Conservation (phyloP, 2,888 invertebrate species). For the Platycheirus albimanus region DNA sequence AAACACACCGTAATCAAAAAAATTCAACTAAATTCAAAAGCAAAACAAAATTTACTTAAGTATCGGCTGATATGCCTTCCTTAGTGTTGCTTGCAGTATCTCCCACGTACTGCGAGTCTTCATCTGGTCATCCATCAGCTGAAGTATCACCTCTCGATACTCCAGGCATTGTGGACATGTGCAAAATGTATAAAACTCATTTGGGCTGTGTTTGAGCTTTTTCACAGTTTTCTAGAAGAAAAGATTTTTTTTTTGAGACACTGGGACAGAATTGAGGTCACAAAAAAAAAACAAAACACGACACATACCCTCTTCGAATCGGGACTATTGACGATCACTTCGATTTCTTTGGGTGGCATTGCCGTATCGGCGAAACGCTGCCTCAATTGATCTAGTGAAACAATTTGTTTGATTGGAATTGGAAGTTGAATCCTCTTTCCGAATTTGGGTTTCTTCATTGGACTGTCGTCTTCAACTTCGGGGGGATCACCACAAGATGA, state of each 20-base stretch:
- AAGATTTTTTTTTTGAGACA: neutral
- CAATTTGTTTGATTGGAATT: conserved; percentile 79
- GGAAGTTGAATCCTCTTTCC: conserved; percentile 77
- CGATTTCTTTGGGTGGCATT: conserved; percentile 77
- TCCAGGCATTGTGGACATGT: conserved; percentile 81
- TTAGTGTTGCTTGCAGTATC: conserved; percentile 80
- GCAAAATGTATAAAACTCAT: conserved; percentile 82
- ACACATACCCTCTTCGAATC: conserved; percentile 76
- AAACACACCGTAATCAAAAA: neutral
- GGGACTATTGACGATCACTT: conserved; percentile 79
- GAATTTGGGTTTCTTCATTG: conserved; percentile 47
- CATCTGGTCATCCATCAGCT: conserved; percentile 81
- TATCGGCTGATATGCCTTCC: conserved; percentile 81
- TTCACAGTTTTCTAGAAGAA: conserved; percentile 55
- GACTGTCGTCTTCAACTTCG: conserved; percentile 40
- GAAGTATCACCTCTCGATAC: conserved; percentile 81
- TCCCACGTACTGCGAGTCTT: conserved; percentile 81
- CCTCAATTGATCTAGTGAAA: conserved; percentile 80
- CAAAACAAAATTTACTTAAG: conserved; percentile 78
- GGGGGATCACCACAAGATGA: conserved; percentile 42
- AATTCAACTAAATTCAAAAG: neutral
- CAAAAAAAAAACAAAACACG: neutral
- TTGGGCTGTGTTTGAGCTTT: conserved; percentile 78
- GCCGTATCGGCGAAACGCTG: conserved; percentile 77
- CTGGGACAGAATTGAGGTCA: conserved; percentile 5